phyloP scores from a whole-genome alignment of 2,888 invertebrate species.

The Ophion ventricosus region DNA sequence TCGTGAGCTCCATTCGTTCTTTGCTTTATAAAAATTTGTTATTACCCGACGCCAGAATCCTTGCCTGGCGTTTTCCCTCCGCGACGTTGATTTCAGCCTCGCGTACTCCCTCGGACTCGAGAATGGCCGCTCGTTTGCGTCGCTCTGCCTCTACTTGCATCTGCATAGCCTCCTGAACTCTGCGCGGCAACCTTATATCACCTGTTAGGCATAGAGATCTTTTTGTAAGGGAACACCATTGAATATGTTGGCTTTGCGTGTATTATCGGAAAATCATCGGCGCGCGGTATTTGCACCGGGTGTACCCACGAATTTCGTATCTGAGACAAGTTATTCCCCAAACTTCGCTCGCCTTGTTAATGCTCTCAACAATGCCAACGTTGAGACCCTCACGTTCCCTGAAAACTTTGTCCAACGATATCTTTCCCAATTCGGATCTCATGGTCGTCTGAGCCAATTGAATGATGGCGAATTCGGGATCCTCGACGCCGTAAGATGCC shows the following conservation, averaged over 20 bases:
- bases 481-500: constrained; percentile 98
- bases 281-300: background rate
- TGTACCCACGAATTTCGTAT: constrained; percentile 93
- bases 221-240: background rate
- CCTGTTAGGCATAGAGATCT: constrained; percentile 84
- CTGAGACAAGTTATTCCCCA: constrained; percentile 99
- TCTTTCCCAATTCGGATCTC: constrained; percentile 99
- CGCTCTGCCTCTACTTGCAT: constrained; percentile 99
- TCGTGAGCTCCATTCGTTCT: background rate
- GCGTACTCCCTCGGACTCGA: constrained; percentile 97
- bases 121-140: constrained; percentile 96
- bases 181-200: constrained; percentile 93
- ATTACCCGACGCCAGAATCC: constrained; percentile 94
- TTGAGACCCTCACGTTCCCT: constrained; percentile 98
- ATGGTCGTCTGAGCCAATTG: constrained; percentile 99
- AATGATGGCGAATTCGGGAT: constrained; percentile 99
- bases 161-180: constrained; percentile 99
- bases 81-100: constrained; percentile 98
- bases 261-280: background rate
- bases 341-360: constrained; percentile 98
- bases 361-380: constrained; percentile 96
- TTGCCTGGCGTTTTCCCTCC: constrained; percentile 95
- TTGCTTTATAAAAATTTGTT: background rate
- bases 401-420: constrained; percentile 98
- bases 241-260: background rate